These are phyloP conservation scores for Sporophila hypoxantha DNA, from an alignment of 2,113 vertebrate genomes.

Conservation along the genomic window DNA sequence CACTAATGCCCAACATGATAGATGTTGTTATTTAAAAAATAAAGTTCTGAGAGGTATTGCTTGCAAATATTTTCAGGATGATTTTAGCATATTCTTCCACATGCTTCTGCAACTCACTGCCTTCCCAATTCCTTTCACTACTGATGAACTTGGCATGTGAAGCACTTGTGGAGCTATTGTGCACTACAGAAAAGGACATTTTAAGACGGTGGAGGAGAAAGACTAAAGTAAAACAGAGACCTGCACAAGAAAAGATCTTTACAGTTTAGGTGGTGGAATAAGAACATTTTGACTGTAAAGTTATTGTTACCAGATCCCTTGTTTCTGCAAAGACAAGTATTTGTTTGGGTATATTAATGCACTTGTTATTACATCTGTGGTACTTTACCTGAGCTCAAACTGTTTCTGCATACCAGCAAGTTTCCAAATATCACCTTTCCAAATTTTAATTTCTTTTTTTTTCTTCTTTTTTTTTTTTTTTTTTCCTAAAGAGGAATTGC, in stretches of 20 bases:
- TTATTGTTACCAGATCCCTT: background rate
- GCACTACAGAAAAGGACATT: background rate
- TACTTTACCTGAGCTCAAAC: background rate
- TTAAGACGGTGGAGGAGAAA: background rate
- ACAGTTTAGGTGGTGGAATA: background rate
- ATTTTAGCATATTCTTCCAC: background rate
- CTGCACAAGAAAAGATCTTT: background rate
- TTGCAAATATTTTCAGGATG: background rate
- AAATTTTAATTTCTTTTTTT: background rate
- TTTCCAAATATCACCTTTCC: background rate
- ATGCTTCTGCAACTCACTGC: background rate
- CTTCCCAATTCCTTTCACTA: background rate
- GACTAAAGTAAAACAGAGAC: background rate
- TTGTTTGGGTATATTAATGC: background rate
- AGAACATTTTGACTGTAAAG: background rate
- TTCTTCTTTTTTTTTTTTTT: too few species aligned
- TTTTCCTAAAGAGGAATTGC: background rate
- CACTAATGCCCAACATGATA: background rate
- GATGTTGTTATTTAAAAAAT: background rate
- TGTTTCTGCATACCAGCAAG: background rate
- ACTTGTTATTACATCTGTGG: background rate
- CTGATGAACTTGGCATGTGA: background rate
- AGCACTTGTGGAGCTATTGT: background rate
- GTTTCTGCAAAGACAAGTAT: background rate
- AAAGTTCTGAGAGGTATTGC: background rate